A percentile compares a stretch with the other conserved stretches of the same genome.
These are phyloP conservation scores for Ametastegia equiseti DNA, from an alignment of 2,888 invertebrate genomes.

Conservation along the genomic window DNA sequence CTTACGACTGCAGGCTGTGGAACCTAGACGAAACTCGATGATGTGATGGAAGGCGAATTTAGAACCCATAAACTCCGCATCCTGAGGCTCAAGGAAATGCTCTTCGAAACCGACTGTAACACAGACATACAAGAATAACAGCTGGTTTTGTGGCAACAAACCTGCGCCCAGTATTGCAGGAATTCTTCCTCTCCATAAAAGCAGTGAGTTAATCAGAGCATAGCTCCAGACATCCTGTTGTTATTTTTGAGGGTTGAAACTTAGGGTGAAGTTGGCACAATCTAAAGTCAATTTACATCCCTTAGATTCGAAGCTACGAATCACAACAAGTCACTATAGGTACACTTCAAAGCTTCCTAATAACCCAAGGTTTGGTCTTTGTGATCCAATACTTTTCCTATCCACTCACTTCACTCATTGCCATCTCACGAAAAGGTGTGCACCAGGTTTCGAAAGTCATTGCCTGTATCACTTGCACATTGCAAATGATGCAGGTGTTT, in stretches of 20 bases:
- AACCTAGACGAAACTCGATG: conserved; percentile 37
- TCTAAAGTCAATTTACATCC: background rate
- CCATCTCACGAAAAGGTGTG: too few species aligned
- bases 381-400: too few species aligned
- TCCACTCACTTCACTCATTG: too few species aligned
- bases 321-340: background rate
- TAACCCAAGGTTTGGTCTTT: too few species aligned
- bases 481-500: background rate
- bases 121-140: background rate
- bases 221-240: background rate
- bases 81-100: conserved; percentile 12
- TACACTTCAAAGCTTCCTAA: background rate
- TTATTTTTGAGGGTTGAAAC: background rate
- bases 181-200: background rate
- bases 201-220: conserved; percentile 14
- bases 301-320: background rate
- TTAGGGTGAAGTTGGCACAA: background rate
- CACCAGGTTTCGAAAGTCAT: too few species aligned
- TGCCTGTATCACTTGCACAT: background rate
- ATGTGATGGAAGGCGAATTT: conserved; percentile 40
- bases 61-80: conserved; percentile 33
- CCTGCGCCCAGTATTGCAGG: background rate
- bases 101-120: conserved; percentile 18
- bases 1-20: conserved; percentile 10
- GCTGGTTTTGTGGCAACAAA: too few species aligned